Percentiles rank a stretch among this genome's conserved stretches.
Conservation (phyloP, 2,113 vertebrate species). For the Sinocyclocheilus anshuiensis region DNA sequence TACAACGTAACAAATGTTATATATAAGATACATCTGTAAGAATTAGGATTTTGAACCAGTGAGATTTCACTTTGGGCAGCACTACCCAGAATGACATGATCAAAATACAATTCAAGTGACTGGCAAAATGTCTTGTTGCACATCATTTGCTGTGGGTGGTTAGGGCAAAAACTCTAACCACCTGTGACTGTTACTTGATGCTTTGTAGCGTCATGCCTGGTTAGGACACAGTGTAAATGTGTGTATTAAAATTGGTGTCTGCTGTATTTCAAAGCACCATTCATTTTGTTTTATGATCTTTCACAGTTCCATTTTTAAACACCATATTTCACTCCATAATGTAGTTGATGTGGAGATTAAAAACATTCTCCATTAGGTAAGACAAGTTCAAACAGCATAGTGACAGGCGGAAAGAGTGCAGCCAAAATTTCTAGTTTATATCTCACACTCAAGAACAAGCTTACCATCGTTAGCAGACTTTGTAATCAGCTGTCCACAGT, state of each 20-base stretch:
- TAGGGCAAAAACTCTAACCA: not conserved
- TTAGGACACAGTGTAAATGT: not conserved
- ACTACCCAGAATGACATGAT: not conserved
- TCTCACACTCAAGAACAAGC: slow-evolving; percentile 19
- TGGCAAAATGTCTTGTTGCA: not conserved
- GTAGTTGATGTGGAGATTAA: not conserved
- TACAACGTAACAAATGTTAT: not conserved
- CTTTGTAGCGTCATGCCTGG: not conserved
- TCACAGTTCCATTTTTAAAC: slow-evolving; percentile 10
- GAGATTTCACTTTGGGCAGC: not conserved
- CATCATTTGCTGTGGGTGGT: not conserved
- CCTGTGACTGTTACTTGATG: not conserved
- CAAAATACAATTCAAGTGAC: not conserved
- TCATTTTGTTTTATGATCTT: not conserved
- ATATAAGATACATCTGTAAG: not conserved
- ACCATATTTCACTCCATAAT: not conserved
- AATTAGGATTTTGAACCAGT: not conserved
- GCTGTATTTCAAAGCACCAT: not conserved
- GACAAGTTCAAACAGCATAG: not conserved
- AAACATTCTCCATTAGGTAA: not conserved
- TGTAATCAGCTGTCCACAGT: slow-evolving; percentile 90
- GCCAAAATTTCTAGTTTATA: not conserved
- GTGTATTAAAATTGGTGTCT: not conserved
- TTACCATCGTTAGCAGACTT: slow-evolving; percentile 90
- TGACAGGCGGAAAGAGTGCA: not conserved